These are phyloP conservation scores for Muraenolepis orangiensis DNA, from an alignment of 2,797 vertebrate species.

Conservation along the genomic window DNA sequence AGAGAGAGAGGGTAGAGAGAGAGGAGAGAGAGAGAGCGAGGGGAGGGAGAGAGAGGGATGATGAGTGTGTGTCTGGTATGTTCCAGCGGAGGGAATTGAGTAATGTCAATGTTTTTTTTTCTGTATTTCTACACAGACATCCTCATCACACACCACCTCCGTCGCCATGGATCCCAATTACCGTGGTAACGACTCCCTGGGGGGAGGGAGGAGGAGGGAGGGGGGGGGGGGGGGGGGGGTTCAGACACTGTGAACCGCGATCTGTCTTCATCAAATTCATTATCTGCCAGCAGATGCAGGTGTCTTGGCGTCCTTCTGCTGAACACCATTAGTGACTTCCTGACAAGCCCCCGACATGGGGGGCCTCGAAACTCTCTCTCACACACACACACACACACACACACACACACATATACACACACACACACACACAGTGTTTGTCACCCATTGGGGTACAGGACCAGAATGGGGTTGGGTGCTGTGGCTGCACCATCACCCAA, in stretches of 20 bases:
- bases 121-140: constrained; percentile 40
- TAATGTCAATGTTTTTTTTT: constrained; percentile 57
- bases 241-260: constrained; percentile 59
- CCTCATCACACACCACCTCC: constrained; percentile 40
- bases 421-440: too few relatives aligned
- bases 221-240: constrained; percentile 48
- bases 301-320: constrained; percentile 63
- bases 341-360: constrained; percentile 49
- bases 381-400: background rate
- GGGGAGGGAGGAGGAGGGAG: constrained; percentile 50
- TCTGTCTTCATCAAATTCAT: constrained; percentile 75
- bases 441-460: too few relatives aligned
- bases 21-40: too few relatives aligned
- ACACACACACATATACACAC: background rate
- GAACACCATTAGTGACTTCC: constrained; percentile 66
- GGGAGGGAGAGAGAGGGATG: too few relatives aligned
- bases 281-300: constrained; percentile 67
- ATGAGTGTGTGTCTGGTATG: too few relatives aligned
- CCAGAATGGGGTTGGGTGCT: too few relatives aligned
- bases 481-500: too few relatives aligned
- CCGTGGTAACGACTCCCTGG: constrained; percentile 57
- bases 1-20: too few relatives aligned
- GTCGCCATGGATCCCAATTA: constrained; percentile 61
- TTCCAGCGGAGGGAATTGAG: constrained; percentile 30
- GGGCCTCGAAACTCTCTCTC: constrained; percentile 13